Conservation (phyloP, 2,113 vertebrate species). For the Phyllostomus discolor region DNA sequence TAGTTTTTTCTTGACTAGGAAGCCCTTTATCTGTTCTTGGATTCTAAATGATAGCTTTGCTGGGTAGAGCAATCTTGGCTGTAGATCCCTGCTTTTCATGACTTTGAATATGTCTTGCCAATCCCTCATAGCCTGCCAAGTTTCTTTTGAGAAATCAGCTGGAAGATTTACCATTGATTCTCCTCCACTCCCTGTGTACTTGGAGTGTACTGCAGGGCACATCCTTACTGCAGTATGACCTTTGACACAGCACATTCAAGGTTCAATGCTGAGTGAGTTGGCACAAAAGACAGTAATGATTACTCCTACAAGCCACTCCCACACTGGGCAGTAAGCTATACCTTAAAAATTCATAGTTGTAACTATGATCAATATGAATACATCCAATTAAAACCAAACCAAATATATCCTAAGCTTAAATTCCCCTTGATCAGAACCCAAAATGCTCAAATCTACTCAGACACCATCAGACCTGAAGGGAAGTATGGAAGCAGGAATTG, state of each 20-base stretch:
- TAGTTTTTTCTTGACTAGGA: no score
- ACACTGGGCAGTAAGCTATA: not conserved
- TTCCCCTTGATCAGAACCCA: not conserved
- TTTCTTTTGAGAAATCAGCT: no score
- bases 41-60: no score
- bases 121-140: no score
- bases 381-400: not conserved
- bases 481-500: not conserved
- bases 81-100: no score
- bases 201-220: not conserved
- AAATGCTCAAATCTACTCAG: not conserved
- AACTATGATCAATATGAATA: not conserved
- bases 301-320: not conserved
- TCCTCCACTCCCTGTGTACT: not conserved
- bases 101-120: no score
- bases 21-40: no score
- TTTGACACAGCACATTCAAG: not conserved
- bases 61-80: no score
- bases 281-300: not conserved
- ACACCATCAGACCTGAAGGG: not conserved
- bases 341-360: not conserved
- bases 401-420: not conserved
- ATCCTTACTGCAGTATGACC: not conserved
- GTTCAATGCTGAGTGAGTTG: not conserved
- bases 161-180: not conserved